phyloP scores from a whole-genome alignment of 2,888 invertebrate species.

The Neoaliturus tenellus region DNA sequence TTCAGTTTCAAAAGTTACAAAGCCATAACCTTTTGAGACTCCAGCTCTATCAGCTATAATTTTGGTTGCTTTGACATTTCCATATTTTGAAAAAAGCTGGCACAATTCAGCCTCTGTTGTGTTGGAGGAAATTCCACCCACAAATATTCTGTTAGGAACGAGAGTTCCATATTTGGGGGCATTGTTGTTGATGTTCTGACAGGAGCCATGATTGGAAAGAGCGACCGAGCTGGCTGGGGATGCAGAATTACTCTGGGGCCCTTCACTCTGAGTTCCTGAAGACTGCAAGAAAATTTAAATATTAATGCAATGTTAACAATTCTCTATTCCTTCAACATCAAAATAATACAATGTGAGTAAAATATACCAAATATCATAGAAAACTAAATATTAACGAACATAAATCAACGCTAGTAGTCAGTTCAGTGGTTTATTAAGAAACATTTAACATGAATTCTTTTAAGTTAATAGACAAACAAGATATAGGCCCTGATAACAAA shows the following conservation, averaged over 20 bases:
- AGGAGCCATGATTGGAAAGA: conserved; percentile 44
- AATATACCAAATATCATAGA: no score
- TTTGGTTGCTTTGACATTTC: conserved; percentile 93
- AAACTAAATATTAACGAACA: no score
- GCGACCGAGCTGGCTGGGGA: conserved; percentile 58
- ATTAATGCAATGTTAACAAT: no score
- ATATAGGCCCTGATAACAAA: no score
- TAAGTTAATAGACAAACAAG: no score
- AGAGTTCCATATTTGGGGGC: conserved; percentile 76
- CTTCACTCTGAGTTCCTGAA: conserved; percentile 58
- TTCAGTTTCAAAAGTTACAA: conserved; percentile 91
- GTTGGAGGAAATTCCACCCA: conserved; percentile 95
- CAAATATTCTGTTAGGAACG: conserved; percentile 96
- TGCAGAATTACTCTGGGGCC: conserved; percentile 58
- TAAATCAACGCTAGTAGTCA: no score
- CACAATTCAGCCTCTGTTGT: conserved; percentile 95
- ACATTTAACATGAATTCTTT: no score
- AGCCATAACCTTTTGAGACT: conserved; percentile 95
- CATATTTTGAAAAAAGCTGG: conserved; percentile 93
- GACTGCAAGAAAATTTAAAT: conserved; percentile 59
- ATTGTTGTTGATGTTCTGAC: conserved; percentile 69
- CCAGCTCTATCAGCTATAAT: conserved; percentile 97
- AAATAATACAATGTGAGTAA: no score
- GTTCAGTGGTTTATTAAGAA: no score
- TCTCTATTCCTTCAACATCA: no score